Evolutionary conservation across 2,888 invertebrate genomes (phyloP), one percentile per base, ranked within the genome.

Genomic region (Laspeyria flexula): DNA sequence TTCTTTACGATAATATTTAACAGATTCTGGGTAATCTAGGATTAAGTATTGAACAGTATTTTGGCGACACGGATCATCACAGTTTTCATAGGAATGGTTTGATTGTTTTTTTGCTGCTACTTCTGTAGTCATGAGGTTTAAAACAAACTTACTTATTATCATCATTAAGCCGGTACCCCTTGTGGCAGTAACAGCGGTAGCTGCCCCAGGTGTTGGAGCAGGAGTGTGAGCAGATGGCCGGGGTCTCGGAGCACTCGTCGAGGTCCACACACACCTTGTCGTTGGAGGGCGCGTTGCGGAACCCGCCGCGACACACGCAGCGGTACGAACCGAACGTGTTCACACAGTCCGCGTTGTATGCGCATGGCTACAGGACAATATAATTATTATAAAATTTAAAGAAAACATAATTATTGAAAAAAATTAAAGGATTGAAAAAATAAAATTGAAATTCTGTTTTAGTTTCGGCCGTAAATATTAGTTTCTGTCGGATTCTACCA

Each of bases 201-300:
- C 97, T 95, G 0, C 99, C 99, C 95, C 97, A 97, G 13, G 95
- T 94, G 85, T 99, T 99, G 43, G 97, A 93, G 79, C 99, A 99
- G 41, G 93, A 94, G 67, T 99, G 99, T 62, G 97, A 95, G 78
- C 99, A 99, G 2, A 81, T 67, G 0, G 65, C 71, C 0, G 84
- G 83, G 0, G 90, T 89, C 51, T 94, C 93, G 0, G 83, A 61
- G 66, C 96, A 96, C 75, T 96, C 96, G 81, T 96, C 94, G 16
- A 96, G 85, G 71, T 96, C 96, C 83, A 89, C 78, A 66, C 94
- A 94, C 18, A 90, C 90, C 52, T 93, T 93, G 64, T 93, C 88
- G 55, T 91, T 93, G 15, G 83, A 67, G 0, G 87, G 85, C 0
- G 92, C 86, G 64, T 86, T 87, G 10, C 85, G 83, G 85, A 89